phyloP scores from a whole-genome alignment of 2,888 invertebrate species.

The Archips xylosteana region DNA sequence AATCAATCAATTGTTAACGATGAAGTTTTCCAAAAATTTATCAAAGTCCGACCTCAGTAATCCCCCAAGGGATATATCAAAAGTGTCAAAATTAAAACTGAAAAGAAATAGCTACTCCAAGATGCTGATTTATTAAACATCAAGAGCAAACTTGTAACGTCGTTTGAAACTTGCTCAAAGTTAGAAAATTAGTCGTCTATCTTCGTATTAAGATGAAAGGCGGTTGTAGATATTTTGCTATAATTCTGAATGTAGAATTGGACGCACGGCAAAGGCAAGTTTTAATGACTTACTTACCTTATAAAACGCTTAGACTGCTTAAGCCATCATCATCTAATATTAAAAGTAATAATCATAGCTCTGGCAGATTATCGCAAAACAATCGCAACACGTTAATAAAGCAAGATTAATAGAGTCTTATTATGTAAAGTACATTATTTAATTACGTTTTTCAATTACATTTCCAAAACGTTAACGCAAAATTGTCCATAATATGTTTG shows the following conservation, averaged over 20 bases:
- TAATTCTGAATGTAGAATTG: slow-evolving; percentile 23
- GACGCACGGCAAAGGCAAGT: slow-evolving; percentile 15
- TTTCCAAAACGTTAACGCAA: too few species aligned
- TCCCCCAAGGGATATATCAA: slow-evolving; percentile 1
- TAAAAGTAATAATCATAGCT: too few species aligned
- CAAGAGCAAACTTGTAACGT: slow-evolving; percentile 40
- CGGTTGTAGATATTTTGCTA: slow-evolving; percentile 29
- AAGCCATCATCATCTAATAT: neutral
- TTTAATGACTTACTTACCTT: slow-evolving; percentile 14
- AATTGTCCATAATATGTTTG: too few species aligned
- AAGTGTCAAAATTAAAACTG: slow-evolving; percentile 31
- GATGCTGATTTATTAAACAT: slow-evolving; percentile 42
- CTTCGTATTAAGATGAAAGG: slow-evolving; percentile 41
- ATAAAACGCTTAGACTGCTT: neutral
- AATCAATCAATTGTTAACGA: slow-evolving; percentile 27
- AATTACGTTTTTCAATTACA: too few species aligned
- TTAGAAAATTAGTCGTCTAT: slow-evolving; percentile 40
- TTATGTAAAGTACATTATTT: too few species aligned
- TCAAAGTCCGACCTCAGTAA: slow-evolving; percentile 23
- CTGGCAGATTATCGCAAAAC: too few species aligned
- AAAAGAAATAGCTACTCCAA: slow-evolving; percentile 16
- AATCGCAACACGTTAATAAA: too few species aligned
- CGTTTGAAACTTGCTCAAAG: slow-evolving; percentile 34
- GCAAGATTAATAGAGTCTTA: too few species aligned
- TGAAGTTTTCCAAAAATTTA: slow-evolving; percentile 21